Evolutionary conservation across 2,113 vertebrate species (phyloP).

Genomic region (Turnix velox): DNA sequence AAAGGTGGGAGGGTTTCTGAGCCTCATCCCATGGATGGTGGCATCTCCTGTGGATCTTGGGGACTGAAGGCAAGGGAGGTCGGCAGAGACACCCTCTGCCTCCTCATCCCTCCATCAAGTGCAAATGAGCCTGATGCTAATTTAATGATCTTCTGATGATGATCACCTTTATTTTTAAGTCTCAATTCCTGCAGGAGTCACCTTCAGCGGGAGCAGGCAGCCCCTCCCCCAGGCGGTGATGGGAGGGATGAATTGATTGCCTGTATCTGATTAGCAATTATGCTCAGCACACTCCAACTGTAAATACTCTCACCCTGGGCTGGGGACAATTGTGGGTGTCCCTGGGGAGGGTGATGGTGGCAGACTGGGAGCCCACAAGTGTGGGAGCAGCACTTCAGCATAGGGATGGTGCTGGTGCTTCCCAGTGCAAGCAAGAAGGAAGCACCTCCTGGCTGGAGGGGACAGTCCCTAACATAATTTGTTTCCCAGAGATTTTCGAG

Average conservation of each 20-base stretch:
- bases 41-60: background rate
- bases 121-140: conserved; percentile 34
- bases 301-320: background rate
- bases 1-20: background rate
- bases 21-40: background rate
- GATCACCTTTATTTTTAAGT: conserved; percentile 52
- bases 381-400: background rate
- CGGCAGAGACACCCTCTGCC: background rate
- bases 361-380: background rate
- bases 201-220: conserved; percentile 62
- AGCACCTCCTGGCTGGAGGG: background rate
- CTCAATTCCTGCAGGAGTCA: conserved; percentile 71
- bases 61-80: background rate
- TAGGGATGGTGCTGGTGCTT: background rate
- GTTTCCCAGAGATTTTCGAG: background rate
- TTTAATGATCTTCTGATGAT: conserved; percentile 44
- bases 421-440: background rate
- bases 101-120: background rate
- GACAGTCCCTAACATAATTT: background rate
- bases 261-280: conserved; percentile 74
- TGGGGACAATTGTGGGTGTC: too few relatives aligned
- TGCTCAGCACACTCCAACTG: background rate
- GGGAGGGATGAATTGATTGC: conserved; percentile 59
- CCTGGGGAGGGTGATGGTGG: too few relatives aligned
- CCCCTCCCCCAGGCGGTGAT: background rate